Conservation (phyloP, 2,888 invertebrate species). For the Notodonta ziczac region DNA sequence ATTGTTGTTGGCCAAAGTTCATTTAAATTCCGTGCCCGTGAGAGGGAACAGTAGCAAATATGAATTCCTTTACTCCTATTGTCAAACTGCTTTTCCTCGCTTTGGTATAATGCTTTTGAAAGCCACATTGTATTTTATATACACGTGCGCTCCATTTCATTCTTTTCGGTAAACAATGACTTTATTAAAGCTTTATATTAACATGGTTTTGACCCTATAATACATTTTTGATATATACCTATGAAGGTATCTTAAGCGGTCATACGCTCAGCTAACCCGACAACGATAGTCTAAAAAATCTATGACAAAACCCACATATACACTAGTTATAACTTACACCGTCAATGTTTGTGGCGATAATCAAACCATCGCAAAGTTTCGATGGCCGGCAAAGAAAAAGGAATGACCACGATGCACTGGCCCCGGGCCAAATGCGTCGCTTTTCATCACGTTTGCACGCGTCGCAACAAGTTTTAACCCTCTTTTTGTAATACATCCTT, state of each 20-base stretch:
- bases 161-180: neutral
- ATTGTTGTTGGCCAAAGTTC: slow-evolving; percentile 83
- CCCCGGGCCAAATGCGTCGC: slow-evolving; percentile 56
- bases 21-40: slow-evolving; percentile 81
- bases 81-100: slow-evolving; percentile 75
- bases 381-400: slow-evolving; percentile 49
- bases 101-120: slow-evolving; percentile 72
- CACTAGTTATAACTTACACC: neutral
- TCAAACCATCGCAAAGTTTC: slow-evolving; percentile 50
- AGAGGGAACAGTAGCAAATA: slow-evolving; percentile 82
- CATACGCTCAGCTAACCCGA: no score
- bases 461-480: slow-evolving; percentile 67
- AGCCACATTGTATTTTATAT: slow-evolving; percentile 64
- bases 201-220: neutral
- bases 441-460: slow-evolving; percentile 57
- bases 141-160: slow-evolving; percentile 23
- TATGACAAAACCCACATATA: no score
- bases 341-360: slow-evolving; percentile 29
- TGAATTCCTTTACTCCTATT: slow-evolving; percentile 81
- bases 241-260: no score
- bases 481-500: slow-evolving; percentile 41
- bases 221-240: no score
- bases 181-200: neutral
- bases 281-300: no score
- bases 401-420: slow-evolving; percentile 53